phyloP scores from a whole-genome alignment of 2,797 vertebrate species.

The Spinus pinus region DNA sequence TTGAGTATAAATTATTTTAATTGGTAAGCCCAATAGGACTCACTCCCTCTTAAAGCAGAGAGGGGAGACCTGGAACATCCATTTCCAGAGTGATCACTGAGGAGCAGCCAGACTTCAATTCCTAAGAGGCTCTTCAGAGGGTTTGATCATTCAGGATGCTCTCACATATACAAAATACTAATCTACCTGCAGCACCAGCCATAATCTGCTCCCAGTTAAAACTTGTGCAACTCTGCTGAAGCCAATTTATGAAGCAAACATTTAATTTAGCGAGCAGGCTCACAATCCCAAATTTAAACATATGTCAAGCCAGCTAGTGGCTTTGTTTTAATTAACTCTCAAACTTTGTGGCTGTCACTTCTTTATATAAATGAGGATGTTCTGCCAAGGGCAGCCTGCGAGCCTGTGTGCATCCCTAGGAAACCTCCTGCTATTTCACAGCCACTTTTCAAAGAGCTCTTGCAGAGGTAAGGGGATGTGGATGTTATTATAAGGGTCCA shows the following conservation, averaged over 20 bases:
- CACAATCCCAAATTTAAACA: constrained; percentile 57
- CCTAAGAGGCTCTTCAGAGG: background rate
- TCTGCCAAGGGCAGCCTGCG: constrained; percentile 48
- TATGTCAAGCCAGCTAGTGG: constrained; percentile 49
- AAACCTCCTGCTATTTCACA: constrained; percentile 30
- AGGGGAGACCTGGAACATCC: background rate
- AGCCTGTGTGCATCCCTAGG: background rate
- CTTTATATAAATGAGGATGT: constrained; percentile 38
- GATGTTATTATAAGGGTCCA: constrained; percentile 19
- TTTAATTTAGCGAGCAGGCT: constrained; percentile 45
- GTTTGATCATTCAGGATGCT: background rate
- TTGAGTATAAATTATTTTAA: background rate
- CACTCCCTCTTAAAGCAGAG: background rate
- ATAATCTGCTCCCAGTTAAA: background rate
- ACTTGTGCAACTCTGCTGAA: background rate
- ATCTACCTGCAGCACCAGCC: background rate
- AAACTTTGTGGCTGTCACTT: constrained; percentile 43
- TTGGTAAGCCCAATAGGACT: background rate
- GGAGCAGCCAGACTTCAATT: background rate
- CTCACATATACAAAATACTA: background rate
- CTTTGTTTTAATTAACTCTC: constrained; percentile 65
- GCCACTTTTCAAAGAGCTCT: constrained; percentile 12
- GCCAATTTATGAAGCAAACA: constrained; percentile 50
- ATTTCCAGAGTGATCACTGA: background rate
- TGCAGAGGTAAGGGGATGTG: constrained; percentile 17